Conservation (phyloP, 2,113 vertebrate genomes). For the Nothobranchius furzeri region DNA sequence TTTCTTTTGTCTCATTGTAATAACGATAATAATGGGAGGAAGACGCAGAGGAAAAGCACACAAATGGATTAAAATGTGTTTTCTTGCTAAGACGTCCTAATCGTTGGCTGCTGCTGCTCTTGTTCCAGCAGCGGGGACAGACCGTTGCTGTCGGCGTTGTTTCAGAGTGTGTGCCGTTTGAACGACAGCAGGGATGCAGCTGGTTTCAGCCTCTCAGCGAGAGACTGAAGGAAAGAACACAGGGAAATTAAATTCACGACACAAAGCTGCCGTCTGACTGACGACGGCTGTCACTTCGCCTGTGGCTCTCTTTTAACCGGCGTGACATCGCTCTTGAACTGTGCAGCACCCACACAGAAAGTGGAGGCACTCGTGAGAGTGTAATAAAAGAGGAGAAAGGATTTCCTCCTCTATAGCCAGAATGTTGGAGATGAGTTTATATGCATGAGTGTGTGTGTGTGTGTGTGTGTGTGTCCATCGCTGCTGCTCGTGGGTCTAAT, state of each 20-base stretch:
- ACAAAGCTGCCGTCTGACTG: conserved; percentile 33
- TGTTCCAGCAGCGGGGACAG: conserved; percentile 26
- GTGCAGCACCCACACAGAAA: conserved; percentile 19
- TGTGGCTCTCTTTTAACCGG: conserved; percentile 25
- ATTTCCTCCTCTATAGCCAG: neutral
- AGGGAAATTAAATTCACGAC: conserved; percentile 57
- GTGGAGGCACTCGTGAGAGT: conserved; percentile 1
- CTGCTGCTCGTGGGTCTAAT: conserved; percentile 62
- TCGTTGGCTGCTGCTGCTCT: conserved; percentile 36
- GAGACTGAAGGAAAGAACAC: conserved; percentile 48
- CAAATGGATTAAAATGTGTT: conserved; percentile 5
- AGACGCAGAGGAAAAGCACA: no score
- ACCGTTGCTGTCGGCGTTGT: conserved; percentile 49
- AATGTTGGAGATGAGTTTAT: neutral
- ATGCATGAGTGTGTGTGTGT: neutral
- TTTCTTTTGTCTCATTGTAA: conserved; percentile 24
- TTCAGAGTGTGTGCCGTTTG: conserved; percentile 49
- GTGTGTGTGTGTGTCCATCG: neutral
- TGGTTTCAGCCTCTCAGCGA: conserved; percentile 51
- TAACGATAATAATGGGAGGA: neutral
- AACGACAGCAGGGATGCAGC: conserved; percentile 42
- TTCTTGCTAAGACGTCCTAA: conserved; percentile 23
- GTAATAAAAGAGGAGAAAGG: neutral
- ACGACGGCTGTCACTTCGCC: conserved; percentile 45
- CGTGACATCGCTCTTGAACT: conserved; percentile 1